A percentile compares a stretch with the other conserved stretches of the same genome.
phyloP scores from a whole-genome alignment of 2,888 invertebrate species.

The Calephelis perditalis region DNA sequence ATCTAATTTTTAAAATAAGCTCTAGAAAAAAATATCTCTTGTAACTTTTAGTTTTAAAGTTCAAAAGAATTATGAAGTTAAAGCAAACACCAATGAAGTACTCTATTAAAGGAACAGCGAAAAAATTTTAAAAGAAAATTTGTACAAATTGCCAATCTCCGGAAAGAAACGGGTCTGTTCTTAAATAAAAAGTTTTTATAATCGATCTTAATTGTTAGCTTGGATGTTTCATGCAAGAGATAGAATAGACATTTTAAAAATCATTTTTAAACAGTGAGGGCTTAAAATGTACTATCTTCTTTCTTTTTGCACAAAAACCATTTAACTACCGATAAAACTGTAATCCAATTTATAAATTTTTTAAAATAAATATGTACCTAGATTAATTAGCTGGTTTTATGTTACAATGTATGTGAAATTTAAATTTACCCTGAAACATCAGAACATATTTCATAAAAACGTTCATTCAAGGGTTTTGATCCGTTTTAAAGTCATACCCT shows the following conservation, averaged over 20 bases:
- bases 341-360: too few species aligned
- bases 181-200: constrained; percentile 63
- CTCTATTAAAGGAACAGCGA: constrained; percentile 67
- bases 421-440: too few species aligned
- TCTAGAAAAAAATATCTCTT: constrained; percentile 19
- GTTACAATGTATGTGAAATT: too few species aligned
- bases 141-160: constrained; percentile 67
- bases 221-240: constrained; percentile 35
- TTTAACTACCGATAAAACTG: too few species aligned
- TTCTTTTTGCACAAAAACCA: constrained; percentile 17
- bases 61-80: constrained; percentile 55
- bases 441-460: too few species aligned
- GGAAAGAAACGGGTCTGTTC: constrained; percentile 39
- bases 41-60: constrained; percentile 19
- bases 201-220: constrained; percentile 68
- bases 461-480: too few species aligned
- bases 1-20: constrained; percentile 33
- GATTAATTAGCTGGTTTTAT: too few species aligned
- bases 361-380: too few species aligned
- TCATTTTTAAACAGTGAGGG: too few species aligned
- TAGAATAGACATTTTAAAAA: constrained; percentile 32
- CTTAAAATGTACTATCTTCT: too few species aligned
- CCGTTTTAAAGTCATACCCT: too few species aligned
- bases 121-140: constrained; percentile 64
- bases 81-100: constrained; percentile 54